Evolutionary conservation across 2,888 invertebrate species (phyloP), one percentile per base, ranked within the genome.

Genomic region (Cerceris rybyensis): DNA sequence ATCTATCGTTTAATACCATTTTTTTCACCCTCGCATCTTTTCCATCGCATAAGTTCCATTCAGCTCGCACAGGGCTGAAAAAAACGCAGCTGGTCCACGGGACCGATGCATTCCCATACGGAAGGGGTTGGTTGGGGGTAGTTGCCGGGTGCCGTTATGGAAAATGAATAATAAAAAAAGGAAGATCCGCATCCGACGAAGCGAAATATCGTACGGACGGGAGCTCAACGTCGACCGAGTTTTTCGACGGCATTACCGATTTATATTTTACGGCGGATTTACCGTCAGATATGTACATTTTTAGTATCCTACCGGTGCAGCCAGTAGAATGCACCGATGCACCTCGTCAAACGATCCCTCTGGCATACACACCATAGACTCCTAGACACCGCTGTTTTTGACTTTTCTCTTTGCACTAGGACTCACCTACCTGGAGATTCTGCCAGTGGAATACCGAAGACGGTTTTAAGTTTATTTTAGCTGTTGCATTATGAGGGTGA

Each of bases 251-350:
- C 80, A 80, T 84, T 81, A 82, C 77, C 84, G 84, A 84, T 84
- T 84, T 84, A 84, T 84, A 84, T 84, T 84, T 84, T 71, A 84
- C 82, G 76, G 74, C 76, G 82, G 85, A 84, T 84, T 84, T 84
- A 69, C 69, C 70, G 52, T 63, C 70, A 72, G 78, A 75, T 80
- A 78, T 78, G 79, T 69, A 76, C 71, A 67, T 68, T 81, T 79
- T 76, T 76, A 71, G 78, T 71, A 70, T 82, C 71, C 71, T 65
- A 58, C 55, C 64, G 65, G 69, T 52, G 70, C 74, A 58, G 61
- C 65, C 60, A 63, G 71, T 39, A 58, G 66, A 63, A 75, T 70
- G 76, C 74, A 70, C 70, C 63, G 71, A 71, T 80, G 80, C 75
- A 59, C 71, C 73, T 71, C 75, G 81, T 75, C 78, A 76, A 83